These are phyloP conservation scores for Ciconia nigra DNA, from an alignment of 2,797 vertebrate genomes.

Conservation along the genomic window DNA sequence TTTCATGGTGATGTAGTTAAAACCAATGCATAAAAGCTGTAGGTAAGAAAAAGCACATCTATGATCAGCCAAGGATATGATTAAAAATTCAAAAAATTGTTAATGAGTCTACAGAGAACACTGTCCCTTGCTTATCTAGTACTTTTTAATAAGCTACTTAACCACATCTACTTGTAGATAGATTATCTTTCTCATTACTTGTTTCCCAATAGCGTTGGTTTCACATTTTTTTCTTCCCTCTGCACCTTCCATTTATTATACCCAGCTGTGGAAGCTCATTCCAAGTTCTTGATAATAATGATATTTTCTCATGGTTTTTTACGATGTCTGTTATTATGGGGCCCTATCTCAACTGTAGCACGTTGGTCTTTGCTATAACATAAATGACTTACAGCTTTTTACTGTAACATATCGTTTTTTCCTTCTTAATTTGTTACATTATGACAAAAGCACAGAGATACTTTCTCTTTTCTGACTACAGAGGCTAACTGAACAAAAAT, in stretches of 20 bases:
- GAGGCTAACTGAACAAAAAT: neutral
- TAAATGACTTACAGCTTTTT: neutral
- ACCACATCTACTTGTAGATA: neutral
- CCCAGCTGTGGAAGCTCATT: neutral
- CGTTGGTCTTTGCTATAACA: neutral
- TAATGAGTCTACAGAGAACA: neutral
- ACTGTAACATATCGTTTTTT: neutral
- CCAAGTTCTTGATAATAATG: neutral
- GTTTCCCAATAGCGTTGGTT: neutral
- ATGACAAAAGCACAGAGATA: neutral
- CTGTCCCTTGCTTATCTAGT: neutral
- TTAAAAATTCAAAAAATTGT: neutral
- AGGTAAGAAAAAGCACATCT: neutral
- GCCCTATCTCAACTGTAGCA: neutral
- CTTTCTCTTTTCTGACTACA: neutral
- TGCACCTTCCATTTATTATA: neutral
- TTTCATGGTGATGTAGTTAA: neutral
- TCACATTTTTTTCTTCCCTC: neutral
- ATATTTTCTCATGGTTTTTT: neutral
- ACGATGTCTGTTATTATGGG: neutral
- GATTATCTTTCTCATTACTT: neutral
- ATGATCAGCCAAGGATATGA: neutral
- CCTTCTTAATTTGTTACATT: neutral
- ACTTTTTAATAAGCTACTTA: neutral
- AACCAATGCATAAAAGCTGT: neutral